Base-by-base conservation (phyloP, 2,113 vertebrate genomes). In the Tiliqua scincoides region DNA sequence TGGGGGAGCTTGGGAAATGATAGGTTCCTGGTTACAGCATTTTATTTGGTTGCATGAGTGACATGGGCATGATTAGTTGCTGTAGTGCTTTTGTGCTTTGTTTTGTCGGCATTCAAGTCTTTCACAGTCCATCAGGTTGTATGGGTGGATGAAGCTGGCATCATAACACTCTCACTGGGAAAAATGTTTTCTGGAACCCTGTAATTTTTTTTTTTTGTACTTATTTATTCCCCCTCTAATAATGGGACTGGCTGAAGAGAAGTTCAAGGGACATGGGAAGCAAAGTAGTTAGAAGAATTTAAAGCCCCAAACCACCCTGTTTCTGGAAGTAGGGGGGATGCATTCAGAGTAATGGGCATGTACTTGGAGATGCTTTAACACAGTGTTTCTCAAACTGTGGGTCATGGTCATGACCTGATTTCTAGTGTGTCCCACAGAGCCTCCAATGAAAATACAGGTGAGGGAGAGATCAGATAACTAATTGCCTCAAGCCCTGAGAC, bases 41-140 rank as follows among this genome's bases (percentile, higher is more conserved):
- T 95, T 82, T 88, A 78, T 88, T 93, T 88, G 84, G 80, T 91
- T 89, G 87, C 73, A 62, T 82, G 89, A 86, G 87, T 89, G 61
- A 78, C 43, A 90, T 85, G 32, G 87, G 78, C 72, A 59, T 87
- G 94, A 89, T 76, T 85, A 91, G 89, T 90, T 92, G 84, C 90
- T 85, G 78, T 88, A 83, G 30, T 86, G 85, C 90, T 93, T 94
- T 82, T 90, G 83, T 89, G 84, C 88, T 91, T 93, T 93, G 90
- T 95, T 95, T 95, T 91, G 87, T 94, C 89, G 68, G 10, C 92
- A 87, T 94, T 93, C 85, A 88, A 88, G 84, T 89, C 90, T 96
- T 92, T 95, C 88, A 88, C 87, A 93, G 90, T 88, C 89, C 90
- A 85, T 93, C 85, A 89, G 84, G 82, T 89, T 93, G 62, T 83